Evolutionary conservation across 2,888 invertebrate species (phyloP).

Genomic region (Agrochola lychnidis): DNA sequence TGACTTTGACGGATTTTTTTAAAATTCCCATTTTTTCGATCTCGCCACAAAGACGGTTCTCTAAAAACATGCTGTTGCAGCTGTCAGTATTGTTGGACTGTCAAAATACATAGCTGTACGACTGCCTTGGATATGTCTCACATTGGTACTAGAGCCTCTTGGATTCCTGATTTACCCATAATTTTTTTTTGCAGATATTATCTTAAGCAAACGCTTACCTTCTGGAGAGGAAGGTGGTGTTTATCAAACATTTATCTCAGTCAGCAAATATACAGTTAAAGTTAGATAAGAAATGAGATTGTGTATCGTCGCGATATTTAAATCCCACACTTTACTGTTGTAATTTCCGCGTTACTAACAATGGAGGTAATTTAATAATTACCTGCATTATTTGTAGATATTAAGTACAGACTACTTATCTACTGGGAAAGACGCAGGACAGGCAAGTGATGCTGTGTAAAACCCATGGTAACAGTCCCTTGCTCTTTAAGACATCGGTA

Average conservation of each 20-base stretch:
- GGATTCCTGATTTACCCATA: neutral
- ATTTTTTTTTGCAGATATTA: neutral
- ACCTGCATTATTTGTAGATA: neutral
- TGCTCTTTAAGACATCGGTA: neutral
- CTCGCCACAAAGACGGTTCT: neutral
- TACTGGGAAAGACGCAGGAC: neutral
- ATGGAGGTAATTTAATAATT: slow-evolving; percentile 12
- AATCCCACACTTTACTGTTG: slow-evolving; percentile 13
- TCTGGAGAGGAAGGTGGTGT: neutral
- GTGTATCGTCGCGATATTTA: neutral
- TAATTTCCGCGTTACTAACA: slow-evolving; percentile 19
- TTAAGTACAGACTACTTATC: neutral
- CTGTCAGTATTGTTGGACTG: no score
- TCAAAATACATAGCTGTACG: neutral
- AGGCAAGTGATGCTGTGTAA: neutral
- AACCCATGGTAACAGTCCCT: neutral
- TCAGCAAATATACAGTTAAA: slow-evolving; percentile 28
- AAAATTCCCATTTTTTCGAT: neutral
- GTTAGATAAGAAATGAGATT: slow-evolving; percentile 38
- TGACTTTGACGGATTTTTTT: neutral
- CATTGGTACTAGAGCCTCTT: neutral
- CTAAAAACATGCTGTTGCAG: no score
- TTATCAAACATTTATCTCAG: slow-evolving; percentile 24
- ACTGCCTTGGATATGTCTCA: neutral
- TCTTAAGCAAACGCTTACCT: neutral